These are phyloP conservation scores for Clarias laeviceps DNA, from an alignment of 2,797 vertebrate genomes.

Conservation along the genomic window DNA sequence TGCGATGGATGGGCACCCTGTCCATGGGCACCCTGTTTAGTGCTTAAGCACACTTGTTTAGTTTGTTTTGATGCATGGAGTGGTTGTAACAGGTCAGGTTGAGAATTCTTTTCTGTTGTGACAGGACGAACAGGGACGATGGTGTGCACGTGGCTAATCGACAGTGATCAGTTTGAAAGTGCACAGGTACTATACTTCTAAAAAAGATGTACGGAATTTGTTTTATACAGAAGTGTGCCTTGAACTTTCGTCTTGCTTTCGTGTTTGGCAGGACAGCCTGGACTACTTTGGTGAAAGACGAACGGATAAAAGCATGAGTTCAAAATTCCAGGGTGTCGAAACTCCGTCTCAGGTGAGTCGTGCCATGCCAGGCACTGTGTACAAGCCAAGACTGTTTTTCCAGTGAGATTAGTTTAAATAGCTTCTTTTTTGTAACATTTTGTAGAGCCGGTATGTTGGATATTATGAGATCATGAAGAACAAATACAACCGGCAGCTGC, in stretches of 20 bases:
- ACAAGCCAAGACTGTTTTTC: neutral
- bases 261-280: constrained; percentile 82
- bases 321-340: constrained; percentile 95
- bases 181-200: constrained; percentile 79
- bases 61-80: neutral
- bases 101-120: neutral
- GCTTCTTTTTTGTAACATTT: constrained; percentile 43
- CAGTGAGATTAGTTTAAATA: constrained; percentile 3
- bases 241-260: neutral
- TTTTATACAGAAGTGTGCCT: neutral
- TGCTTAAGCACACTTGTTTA: neutral
- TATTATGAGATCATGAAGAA: constrained; percentile 93
- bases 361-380: neutral
- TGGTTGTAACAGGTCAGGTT: neutral
- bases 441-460: constrained; percentile 90
- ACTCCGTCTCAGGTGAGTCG: constrained; percentile 91
- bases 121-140: constrained; percentile 93
- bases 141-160: constrained; percentile 90
- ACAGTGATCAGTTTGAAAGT: constrained; percentile 86
- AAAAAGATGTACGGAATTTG: neutral
- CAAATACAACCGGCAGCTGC: constrained; percentile 81
- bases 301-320: constrained; percentile 87
- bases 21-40: too few species aligned
- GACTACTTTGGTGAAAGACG: constrained; percentile 91
- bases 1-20: too few species aligned